Conservation (phyloP, 2,888 invertebrate genomes). For the Acanthosoma haemorrhoidale region DNA sequence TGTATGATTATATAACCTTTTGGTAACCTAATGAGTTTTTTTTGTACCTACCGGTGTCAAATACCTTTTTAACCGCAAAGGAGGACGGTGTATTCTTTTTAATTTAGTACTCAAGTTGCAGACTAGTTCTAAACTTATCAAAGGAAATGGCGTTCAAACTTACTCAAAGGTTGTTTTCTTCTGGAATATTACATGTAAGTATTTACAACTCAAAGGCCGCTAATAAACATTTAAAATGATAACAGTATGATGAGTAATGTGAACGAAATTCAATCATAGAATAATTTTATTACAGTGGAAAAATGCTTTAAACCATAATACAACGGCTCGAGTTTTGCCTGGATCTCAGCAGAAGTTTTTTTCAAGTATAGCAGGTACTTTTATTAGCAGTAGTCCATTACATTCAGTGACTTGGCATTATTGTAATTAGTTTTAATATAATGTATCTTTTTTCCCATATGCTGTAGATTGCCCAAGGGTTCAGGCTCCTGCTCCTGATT, state of each 20-base stretch:
- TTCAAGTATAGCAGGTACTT: neutral
- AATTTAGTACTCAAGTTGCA: no score
- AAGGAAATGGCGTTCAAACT: neutral
- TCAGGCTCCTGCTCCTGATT: slow-evolving; percentile 77
- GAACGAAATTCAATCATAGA: no score
- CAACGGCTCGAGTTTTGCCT: neutral
- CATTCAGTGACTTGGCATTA: no score
- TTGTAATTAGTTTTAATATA: no score
- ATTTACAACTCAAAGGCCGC: neutral
- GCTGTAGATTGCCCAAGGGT: slow-evolving; percentile 52
- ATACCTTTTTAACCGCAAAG: no score
- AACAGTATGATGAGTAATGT: neutral
- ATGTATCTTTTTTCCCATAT: no score
- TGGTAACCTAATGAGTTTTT: no score
- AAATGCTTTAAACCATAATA: neutral
- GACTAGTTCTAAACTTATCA: no score
- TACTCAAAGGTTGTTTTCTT: neutral
- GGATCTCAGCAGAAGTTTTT: neutral
- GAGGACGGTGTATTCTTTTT: no score
- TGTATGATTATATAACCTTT: no score
- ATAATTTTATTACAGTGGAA: neutral
- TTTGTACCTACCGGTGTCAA: no score
- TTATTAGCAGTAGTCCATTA: no score
- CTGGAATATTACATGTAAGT: neutral
- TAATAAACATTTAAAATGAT: neutral